These are phyloP conservation scores for Tapirus indicus DNA, from an alignment of 2,797 vertebrate genomes.

Conservation along the genomic window DNA sequence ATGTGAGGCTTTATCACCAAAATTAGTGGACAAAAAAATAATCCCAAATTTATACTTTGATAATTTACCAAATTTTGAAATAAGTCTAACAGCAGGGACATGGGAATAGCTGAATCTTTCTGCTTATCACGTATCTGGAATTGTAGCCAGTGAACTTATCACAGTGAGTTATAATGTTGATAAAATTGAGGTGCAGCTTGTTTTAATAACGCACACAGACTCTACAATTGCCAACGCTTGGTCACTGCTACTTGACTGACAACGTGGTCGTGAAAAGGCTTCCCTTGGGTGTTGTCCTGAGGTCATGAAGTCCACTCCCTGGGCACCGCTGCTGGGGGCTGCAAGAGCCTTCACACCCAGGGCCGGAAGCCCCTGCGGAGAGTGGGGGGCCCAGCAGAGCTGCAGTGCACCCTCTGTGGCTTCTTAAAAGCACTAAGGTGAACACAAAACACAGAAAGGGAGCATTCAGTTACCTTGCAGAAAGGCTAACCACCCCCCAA, in stretches of 20 bases:
- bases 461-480: fast-evolving
- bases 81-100: background rate
- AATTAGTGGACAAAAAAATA: background rate
- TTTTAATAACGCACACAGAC: background rate
- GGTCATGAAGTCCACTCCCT: background rate
- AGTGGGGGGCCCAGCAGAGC: fast-evolving
- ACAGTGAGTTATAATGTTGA: background rate
- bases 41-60: background rate
- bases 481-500: background rate
- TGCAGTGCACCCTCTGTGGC: fast-evolving
- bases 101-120: background rate
- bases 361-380: background rate
- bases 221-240: background rate
- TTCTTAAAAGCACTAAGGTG: background rate
- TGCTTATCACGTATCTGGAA: background rate
- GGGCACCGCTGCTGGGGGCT: no score
- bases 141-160: background rate
- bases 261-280: background rate
- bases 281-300: background rate
- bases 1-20: background rate
- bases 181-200: background rate
- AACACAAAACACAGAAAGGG: background rate
- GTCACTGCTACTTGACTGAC: background rate
- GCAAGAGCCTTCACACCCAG: background rate
- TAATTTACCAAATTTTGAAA: background rate